Evolutionary conservation across 2,888 invertebrate species (phyloP), one percentile per base, ranked within the genome.

Genomic region (Lycophotia porphyrea): DNA sequence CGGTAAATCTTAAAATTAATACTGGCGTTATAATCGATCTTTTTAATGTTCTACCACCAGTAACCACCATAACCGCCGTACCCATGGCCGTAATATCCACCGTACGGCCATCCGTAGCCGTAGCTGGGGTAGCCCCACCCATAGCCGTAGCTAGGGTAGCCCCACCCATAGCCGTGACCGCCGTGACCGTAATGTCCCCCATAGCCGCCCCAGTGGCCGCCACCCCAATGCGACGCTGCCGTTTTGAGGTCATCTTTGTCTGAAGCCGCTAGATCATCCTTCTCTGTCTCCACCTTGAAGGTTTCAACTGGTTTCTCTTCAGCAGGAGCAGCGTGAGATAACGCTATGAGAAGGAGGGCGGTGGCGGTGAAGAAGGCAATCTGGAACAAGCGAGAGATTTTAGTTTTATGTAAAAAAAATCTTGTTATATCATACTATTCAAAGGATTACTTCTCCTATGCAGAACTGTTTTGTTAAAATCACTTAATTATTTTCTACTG

Each of bases 221-320:
- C 94, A 1, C 94, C 94, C 91, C 94, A 96, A 76, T 94, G 94
- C 0, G 96, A 93, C 0, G 96, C 96, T 0, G 95, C 95, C 0
- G 96, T 92, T 80, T 96, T 94, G 2, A 96, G 88, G 81, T 96
- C 96, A 24, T 94, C 95, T 34, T 94, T 93, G 5, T 93, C 94
- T 5, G 92, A 85, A 2, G 88, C 87, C 7, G 86, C 90, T 15
- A 93, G 74, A 68, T 94, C 93, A 64, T 93, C 91, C 42, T 91
- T 89, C 24, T 89, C 88, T 27, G 74, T 15, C 71, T 85, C 79
- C 7, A n/a, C 75, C 21, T 89, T 84, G 65, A 90, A 84, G 31
- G 84, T 74, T 74, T 90, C 88, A 2, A 82, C 88, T 68, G 87
- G 81, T 34, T 87, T 86, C 31, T 90, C 88, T 67, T 93, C 93